A percentile compares a stretch with the other conserved stretches of the same genome.
phyloP scores from a whole-genome alignment of 2,888 invertebrate genomes.

The Drosophila acutilabella region DNA sequence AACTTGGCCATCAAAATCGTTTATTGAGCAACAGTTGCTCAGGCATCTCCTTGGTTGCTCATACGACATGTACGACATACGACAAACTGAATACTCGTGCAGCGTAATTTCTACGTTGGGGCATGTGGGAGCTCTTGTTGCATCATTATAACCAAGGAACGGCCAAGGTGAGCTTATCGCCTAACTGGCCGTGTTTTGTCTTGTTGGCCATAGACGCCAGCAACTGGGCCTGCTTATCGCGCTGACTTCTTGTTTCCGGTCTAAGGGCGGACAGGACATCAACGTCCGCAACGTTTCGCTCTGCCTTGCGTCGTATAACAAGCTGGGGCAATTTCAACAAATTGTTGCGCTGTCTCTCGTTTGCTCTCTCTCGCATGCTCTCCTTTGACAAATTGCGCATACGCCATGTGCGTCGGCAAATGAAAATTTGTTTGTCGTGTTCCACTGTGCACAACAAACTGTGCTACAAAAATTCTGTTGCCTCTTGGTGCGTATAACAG shows the following conservation, averaged over 20 bases:
- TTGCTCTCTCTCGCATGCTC: slow-evolving; percentile 11
- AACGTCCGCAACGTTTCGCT: slow-evolving; percentile 2
- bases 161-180: slow-evolving; percentile 14
- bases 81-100: slow-evolving; percentile 62
- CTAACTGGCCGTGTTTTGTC: slow-evolving; percentile 1
- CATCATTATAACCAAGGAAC: slow-evolving; percentile 16
- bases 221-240: slow-evolving; percentile 67
- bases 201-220: slow-evolving; percentile 52
- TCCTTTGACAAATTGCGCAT: slow-evolving; percentile 63
- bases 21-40: slow-evolving; percentile 71
- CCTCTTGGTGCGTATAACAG: slow-evolving; percentile 67
- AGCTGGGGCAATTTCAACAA: slow-evolving; percentile 57
- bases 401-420: slow-evolving; percentile 66
- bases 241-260: slow-evolving; percentile 77
- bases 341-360: slow-evolving; percentile 68
- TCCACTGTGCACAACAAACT: slow-evolving; percentile 64
- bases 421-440: slow-evolving; percentile 10
- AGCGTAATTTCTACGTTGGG: slow-evolving; percentile 27
- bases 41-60: slow-evolving; percentile 35
- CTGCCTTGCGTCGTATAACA: slow-evolving; percentile 51
- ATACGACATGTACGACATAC: slow-evolving; percentile 48
- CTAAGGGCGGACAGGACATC: slow-evolving; percentile 60
- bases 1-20: slow-evolving; percentile 13
- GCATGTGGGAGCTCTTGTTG: slow-evolving; percentile 37
- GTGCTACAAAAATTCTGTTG: slow-evolving; percentile 38